A percentile compares a stretch with the other conserved stretches of the same genome.
Conservation (phyloP, 2,888 invertebrate species). For the Azorinus chamasolen region DNA sequence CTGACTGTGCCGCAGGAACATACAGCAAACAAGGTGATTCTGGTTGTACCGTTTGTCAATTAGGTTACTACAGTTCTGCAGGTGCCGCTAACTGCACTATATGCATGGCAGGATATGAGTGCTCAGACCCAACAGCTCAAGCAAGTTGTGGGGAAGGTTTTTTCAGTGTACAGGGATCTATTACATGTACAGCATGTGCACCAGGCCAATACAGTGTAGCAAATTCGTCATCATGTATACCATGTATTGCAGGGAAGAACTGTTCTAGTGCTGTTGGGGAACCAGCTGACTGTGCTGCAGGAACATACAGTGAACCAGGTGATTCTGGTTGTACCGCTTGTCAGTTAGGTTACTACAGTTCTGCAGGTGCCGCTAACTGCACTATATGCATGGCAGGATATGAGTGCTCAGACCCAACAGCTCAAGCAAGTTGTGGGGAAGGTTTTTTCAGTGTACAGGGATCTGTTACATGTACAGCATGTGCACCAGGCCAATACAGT, state of each 20-base stretch:
- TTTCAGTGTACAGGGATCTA: conserved; percentile 62
- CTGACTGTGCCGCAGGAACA: conserved; percentile 76
- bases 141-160: conserved; percentile 64
- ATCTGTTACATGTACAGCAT: conserved; percentile 72
- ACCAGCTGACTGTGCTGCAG: conserved; percentile 48
- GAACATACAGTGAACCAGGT: conserved; percentile 64
- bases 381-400: conserved; percentile 53
- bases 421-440: conserved; percentile 45
- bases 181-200: conserved; percentile 61
- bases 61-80: conserved; percentile 66
- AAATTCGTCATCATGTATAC: conserved; percentile 59
- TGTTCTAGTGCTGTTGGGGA: conserved; percentile 33
- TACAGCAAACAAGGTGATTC: conserved; percentile 76
- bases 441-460: conserved; percentile 67
- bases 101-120: conserved; percentile 74
- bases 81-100: conserved; percentile 70
- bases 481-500: conserved; percentile 82
- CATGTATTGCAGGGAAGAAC: conserved; percentile 71
- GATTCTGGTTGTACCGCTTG: conserved; percentile 60
- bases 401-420: conserved; percentile 54
- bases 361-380: conserved; percentile 43
- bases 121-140: conserved; percentile 55
- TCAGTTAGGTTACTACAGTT: conserved; percentile 53
- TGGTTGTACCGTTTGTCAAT: conserved; percentile 47
- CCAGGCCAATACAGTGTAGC: conserved; percentile 69